A percentile compares a stretch with the other conserved stretches of the same genome.
phyloP scores from a whole-genome alignment of 2,113 vertebrate species.

The Origma solitaria region DNA sequence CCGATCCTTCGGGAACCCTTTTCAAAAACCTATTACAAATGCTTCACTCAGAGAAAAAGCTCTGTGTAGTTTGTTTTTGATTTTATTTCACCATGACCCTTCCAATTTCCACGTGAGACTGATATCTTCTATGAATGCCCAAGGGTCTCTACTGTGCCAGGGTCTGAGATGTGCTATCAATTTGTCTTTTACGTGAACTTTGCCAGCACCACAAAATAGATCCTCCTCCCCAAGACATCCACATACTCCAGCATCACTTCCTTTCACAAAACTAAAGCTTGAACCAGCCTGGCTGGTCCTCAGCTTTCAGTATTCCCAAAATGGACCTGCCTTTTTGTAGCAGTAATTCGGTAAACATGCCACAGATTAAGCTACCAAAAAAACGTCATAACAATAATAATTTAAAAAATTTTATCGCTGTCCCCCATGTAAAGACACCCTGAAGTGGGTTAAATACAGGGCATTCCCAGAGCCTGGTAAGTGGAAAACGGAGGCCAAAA shows the following conservation, averaged over 20 bases:
- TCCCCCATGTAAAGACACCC: neutral
- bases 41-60: neutral
- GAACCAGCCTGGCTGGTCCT: neutral
- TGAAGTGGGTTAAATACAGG: neutral
- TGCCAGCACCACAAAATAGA: neutral
- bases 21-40: neutral
- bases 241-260: neutral
- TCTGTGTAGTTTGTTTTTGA: neutral
- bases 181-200: neutral
- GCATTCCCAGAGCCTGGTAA: neutral
- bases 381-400: fast-evolving
- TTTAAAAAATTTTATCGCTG: no score
- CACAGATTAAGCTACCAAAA: neutral
- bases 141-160: neutral
- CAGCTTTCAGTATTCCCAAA: neutral
- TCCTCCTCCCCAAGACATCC: neutral
- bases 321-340: neutral
- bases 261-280: neutral
- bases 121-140: neutral
- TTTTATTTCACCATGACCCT: neutral
- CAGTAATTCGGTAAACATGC: neutral
- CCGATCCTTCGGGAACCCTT: neutral
- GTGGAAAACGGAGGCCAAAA: neutral
- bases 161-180: neutral
- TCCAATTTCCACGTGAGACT: neutral